These are phyloP conservation scores for Pachydiplax longipennis DNA, from an alignment of 2,888 invertebrate genomes.

Conservation along the genomic window DNA sequence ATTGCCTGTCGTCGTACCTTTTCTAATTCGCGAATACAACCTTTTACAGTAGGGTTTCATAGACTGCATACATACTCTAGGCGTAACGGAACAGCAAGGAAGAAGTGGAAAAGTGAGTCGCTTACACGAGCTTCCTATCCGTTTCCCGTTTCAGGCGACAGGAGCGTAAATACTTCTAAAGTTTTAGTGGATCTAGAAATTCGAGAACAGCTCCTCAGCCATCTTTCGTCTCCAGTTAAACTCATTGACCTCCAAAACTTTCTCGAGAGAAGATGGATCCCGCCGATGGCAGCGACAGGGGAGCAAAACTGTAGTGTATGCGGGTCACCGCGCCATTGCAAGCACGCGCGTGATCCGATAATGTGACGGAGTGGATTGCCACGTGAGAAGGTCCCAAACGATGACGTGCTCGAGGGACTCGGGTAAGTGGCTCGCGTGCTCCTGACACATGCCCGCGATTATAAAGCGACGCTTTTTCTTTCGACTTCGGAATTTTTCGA, in stretches of 20 bases:
- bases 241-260: conserved; percentile 32
- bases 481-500: background rate
- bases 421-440: background rate
- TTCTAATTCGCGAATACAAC: too few relatives aligned
- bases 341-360: background rate
- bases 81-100: too few relatives aligned
- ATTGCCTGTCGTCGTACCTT: too few relatives aligned
- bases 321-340: background rate
- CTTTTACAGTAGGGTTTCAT: too few relatives aligned
- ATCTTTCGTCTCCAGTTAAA: background rate
- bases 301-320: background rate
- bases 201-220: background rate
- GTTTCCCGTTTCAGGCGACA: background rate
- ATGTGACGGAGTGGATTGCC: background rate
- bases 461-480: too few relatives aligned
- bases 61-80: too few relatives aligned
- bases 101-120: too few relatives aligned
- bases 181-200: background rate
- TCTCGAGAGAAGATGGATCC: conserved; percentile 6
- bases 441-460: background rate
- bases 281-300: background rate
- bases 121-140: too few relatives aligned
- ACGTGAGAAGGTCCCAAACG: background rate
- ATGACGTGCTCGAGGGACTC: background rate
- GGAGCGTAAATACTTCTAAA: background rate